A percentile compares a stretch with the other conserved stretches of the same genome.
These are phyloP conservation scores for Rhadina sibilatrix DNA, from an alignment of 2,113 vertebrate species.

Conservation along the genomic window DNA sequence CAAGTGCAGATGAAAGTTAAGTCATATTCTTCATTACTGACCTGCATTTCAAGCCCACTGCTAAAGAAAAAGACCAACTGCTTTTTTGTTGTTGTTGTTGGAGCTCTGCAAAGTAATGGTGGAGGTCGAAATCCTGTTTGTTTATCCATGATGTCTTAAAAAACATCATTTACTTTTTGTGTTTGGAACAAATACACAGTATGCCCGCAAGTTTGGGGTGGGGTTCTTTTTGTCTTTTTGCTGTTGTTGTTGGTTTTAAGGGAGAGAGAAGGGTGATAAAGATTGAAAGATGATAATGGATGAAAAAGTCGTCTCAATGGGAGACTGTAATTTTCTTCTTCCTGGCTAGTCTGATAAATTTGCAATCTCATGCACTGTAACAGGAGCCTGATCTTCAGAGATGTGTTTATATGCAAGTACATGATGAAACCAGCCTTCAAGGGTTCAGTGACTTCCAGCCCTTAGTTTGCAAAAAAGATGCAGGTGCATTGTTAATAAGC, in stretches of 20 bases:
- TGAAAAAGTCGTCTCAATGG: background rate
- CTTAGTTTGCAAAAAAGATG: background rate
- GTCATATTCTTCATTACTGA: background rate
- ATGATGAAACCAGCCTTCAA: background rate
- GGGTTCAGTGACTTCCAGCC: background rate
- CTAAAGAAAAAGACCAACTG: background rate
- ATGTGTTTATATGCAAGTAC: background rate
- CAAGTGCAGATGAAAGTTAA: background rate
- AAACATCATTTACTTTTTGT: background rate
- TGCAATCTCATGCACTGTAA: conserved; percentile 12
- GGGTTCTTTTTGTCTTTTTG: background rate
- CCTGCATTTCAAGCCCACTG: background rate
- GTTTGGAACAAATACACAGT: background rate
- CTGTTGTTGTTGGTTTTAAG: background rate
- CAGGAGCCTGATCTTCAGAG: background rate
- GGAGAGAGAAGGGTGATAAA: background rate
- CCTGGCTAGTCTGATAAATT: background rate
- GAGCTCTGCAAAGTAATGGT: background rate
- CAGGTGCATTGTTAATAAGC: background rate
- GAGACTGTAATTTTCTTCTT: background rate
- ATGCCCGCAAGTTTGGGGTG: background rate
- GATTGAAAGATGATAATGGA: background rate
- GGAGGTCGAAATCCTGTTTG: background rate
- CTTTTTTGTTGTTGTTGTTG: background rate
- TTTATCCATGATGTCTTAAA: background rate